Evolutionary conservation across 2,888 invertebrate species (phyloP), one percentile per base, ranked within the genome.

Genomic region (Cerastoderma edule): DNA sequence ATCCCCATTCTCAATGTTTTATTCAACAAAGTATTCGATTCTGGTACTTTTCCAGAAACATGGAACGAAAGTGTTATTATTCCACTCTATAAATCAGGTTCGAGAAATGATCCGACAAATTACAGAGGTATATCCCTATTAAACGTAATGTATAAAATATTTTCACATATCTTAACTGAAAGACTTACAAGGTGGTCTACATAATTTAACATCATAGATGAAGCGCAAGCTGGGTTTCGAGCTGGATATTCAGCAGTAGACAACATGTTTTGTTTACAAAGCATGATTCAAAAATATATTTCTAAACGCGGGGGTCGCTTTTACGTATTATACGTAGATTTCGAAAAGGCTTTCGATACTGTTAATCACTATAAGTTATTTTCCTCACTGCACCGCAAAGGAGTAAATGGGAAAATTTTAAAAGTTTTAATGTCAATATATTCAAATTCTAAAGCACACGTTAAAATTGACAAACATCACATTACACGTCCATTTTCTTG

Each of bases 101-200:
- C 28, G 8, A 57, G n/a, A 57, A 13, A 57, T 28, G 57, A 57
- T 28, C 57, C 57, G 10, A 4, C 28, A 16, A 50, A 50, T n/a
- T 50, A 50, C 53, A 50, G 53, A n/a, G 53, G 10, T 22, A 50
- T 50, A 16, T 50, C 53, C 6, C 53, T 50, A 16, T 8, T 50
- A 50, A 50, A n/a, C 24, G 24, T 50, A 16, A 50, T 50, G 53
- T 50, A 50, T n/a, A 50, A 50, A n/a, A 50, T 50, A 50, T 50
- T 50, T 22, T 50, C 13, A 16, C 8, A 50, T n/a, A 50, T 50
- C 22, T n/a, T 50, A 8, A 50, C 16, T 22, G n/a, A n/a, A 50
- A 50, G 53, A 22, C 10, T 50, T 16, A 50, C 16, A n/a, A 6
- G 24, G 6, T 50, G 53, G 53, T 6, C 53, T 8, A 22, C 16